Percentiles rank a stretch among this genome's conserved stretches.
phyloP scores from a whole-genome alignment of 2,797 vertebrate species.

The Florisuga fusca region DNA sequence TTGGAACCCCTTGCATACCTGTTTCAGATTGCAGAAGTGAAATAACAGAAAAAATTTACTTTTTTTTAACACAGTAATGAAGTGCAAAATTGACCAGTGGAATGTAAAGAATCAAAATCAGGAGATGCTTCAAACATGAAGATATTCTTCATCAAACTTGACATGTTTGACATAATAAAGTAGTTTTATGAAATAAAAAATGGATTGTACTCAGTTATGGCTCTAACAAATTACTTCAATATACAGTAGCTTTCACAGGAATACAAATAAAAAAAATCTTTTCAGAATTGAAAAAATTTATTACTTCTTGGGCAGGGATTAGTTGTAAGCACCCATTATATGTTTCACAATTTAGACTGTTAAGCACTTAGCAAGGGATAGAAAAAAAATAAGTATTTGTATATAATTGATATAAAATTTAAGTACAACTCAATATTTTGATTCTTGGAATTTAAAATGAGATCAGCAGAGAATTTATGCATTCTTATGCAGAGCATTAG shows the following conservation, averaged over 20 bases:
- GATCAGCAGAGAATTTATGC: neutral
- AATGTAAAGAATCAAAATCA: neutral
- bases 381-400: neutral
- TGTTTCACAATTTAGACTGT: neutral
- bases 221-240: neutral
- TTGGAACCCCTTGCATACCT: neutral
- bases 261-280: neutral
- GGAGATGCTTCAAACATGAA: neutral
- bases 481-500: too few relatives aligned
- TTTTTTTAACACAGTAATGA: neutral
- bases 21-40: neutral
- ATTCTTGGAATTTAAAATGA: neutral
- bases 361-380: neutral
- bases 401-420: neutral
- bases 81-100: neutral
- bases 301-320: neutral
- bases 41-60: rapidly evolving
- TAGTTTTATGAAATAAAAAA: neutral
- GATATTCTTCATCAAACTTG: neutral
- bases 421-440: neutral
- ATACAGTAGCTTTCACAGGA: neutral
- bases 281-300: rapidly evolving
- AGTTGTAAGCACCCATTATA: neutral
- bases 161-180: neutral
- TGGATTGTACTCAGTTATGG: neutral